Evolutionary conservation across 2,113 vertebrate species (phyloP).

Genomic region (Enhydra lutris): DNA sequence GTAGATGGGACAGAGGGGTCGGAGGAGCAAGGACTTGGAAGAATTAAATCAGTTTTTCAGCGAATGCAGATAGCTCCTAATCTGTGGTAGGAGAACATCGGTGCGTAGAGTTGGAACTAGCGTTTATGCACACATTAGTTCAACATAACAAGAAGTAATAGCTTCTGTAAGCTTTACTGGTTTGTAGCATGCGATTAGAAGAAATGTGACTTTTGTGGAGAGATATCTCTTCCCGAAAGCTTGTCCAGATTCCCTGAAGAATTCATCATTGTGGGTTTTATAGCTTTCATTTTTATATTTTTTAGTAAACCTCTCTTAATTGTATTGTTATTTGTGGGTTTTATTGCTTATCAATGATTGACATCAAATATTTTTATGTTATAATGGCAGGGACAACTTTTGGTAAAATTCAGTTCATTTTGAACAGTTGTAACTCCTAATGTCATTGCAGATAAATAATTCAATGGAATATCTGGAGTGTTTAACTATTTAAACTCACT

Average conservation of each 20-base stretch:
- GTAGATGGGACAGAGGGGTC: not conserved
- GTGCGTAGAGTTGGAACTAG: not conserved
- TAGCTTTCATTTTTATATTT: not conserved
- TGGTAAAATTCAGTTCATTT: conserved; percentile 6
- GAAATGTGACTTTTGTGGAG: not conserved
- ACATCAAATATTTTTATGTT: not conserved
- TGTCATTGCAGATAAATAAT: not conserved
- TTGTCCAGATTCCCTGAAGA: not conserved
- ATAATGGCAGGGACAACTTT: not conserved
- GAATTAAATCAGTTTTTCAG: not conserved
- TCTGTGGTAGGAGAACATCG: not conserved
- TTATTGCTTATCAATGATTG: not conserved
- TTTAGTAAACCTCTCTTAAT: not conserved
- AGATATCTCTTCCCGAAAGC: not conserved
- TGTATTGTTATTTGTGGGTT: not conserved
- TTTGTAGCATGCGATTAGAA: not conserved
- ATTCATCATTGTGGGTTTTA: not conserved
- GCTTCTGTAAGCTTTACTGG: not conserved
- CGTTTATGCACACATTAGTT: not conserved
- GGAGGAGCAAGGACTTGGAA: not conserved
- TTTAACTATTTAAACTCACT: not conserved
- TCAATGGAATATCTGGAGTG: not conserved
- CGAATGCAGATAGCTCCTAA: not conserved
- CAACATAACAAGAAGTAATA: not conserved
- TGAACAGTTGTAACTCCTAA: not conserved